Conservation (phyloP, 2,797 vertebrate genomes). For the Craterocephalus amniculus region DNA sequence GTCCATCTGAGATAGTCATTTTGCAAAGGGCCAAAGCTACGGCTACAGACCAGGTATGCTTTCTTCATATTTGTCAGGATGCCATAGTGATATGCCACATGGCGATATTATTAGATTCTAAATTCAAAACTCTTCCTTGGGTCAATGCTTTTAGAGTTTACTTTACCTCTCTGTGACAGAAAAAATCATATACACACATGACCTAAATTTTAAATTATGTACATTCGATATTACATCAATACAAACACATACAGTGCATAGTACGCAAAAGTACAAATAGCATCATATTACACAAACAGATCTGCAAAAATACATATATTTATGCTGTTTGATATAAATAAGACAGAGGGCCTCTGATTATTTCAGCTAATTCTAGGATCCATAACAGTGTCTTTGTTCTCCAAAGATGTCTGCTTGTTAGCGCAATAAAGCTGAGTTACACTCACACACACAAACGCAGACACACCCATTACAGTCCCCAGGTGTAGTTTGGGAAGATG, state of each 20-base stretch:
- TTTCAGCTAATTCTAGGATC: conserved; percentile 49
- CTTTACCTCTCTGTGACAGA: neutral
- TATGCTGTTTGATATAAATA: conserved; percentile 1
- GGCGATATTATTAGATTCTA: conserved; percentile 2
- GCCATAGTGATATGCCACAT: conserved; percentile 7
- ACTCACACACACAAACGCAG: conserved; percentile 23
- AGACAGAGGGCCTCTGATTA: neutral
- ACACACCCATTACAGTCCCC: conserved; percentile 60
- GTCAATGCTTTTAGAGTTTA: neutral
- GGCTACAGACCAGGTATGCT: conserved; percentile 48
- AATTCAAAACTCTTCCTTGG: neutral
- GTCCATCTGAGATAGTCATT: conserved; percentile 66
- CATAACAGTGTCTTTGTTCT: conserved; percentile 65
- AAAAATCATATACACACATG: neutral
- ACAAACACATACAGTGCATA: neutral
- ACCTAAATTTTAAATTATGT: neutral
- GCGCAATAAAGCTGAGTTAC: conserved; percentile 2
- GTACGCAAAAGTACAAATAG: neutral
- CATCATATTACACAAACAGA: neutral
- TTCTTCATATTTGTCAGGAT: conserved; percentile 19
- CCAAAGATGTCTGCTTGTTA: conserved; percentile 43
- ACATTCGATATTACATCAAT: neutral
- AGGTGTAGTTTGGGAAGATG: conserved; percentile 63
- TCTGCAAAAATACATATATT: neutral
- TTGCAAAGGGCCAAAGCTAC: conserved; percentile 42